Evolutionary conservation across 2,797 vertebrate species (phyloP).

Genomic region (Pempheris klunzingeri): DNA sequence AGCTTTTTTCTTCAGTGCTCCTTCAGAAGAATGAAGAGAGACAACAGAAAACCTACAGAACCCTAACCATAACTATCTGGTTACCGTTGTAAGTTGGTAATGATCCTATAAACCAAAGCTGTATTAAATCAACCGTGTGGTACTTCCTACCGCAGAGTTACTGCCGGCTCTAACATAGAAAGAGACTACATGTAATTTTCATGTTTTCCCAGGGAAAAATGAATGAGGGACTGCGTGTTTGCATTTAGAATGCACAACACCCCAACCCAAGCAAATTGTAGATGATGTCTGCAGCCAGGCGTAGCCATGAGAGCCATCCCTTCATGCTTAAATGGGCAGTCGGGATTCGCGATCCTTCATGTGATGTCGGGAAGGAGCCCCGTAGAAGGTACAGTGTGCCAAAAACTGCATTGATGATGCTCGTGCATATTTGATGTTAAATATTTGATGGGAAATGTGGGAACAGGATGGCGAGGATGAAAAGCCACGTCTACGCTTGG

Average conservation of each 20-base stretch:
- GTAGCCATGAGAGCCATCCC: slow-evolving; percentile 37
- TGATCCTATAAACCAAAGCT: neutral
- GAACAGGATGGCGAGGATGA: slow-evolving; percentile 55
- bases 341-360: slow-evolving; percentile 38
- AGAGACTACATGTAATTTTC: slow-evolving; percentile 28
- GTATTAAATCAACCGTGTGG: slow-evolving; percentile 21
- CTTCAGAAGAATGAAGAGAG: neutral
- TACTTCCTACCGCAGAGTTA: neutral
- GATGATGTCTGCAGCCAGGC: slow-evolving; percentile 67
- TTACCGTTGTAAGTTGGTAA: neutral
- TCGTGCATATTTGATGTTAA: slow-evolving; percentile 65
- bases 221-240: slow-evolving; percentile 36
- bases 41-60: neutral
- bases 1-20: neutral
- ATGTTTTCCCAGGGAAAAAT: slow-evolving; percentile 42
- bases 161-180: slow-evolving; percentile 23
- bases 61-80: neutral
- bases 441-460: slow-evolving; percentile 66
- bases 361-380: slow-evolving; percentile 58
- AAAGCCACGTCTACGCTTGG: slow-evolving; percentile 65
- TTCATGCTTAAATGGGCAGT: slow-evolving; percentile 61
- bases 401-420: slow-evolving; percentile 60
- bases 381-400: slow-evolving; percentile 53
- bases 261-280: slow-evolving; percentile 58
- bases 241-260: slow-evolving; percentile 56